Base-by-base conservation (phyloP, 1,140 invertebrate genomes). In the Aphelenchoides fujianensis region DNA sequence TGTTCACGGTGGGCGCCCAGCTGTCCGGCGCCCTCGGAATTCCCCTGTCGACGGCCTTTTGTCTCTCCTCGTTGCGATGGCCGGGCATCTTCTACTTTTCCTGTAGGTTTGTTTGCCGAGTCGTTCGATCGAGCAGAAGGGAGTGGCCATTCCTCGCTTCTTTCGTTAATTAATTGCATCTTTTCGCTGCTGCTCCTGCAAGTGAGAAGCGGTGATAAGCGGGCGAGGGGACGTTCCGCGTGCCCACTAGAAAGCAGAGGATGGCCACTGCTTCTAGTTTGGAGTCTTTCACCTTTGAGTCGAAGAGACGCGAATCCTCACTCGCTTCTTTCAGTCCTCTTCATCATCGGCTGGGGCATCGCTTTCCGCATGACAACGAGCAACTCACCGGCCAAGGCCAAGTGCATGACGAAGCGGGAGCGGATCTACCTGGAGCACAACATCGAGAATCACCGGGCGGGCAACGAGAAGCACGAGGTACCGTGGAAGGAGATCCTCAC, bases 11-110 rank as follows among this genome's bases (percentile, higher is more conserved):
- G 16, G 68, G 68, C 0, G 23, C n/a, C n/a, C 68, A 70, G 68
- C n/a, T 70, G 12, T n/a, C 68, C n/a, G 68, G 68, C n/a, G 68
- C 68, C 16, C 9, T 70, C 0, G 68, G 68, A 2, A n/a, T 72
- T 30, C 69, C 68, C 9, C 34, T 72, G n/a, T 70, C 68, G 28
- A 36, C 68, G 19, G 31, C 70, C n/a, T 70, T 70, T 69, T 70
- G 68, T 35, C 31, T 16, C n/a, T 73, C 69, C 31, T 35, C 23
- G 9, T 2, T 70, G 30, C 12, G 30, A 72, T 70, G 68, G 68
- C 68, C 68, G 1, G 68, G 68, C 7, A 35, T 72, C 7, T 70
- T 70, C 34, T 70, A 70, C 68, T 70, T 72, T 19, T 69, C n/a
- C 12, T 12, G 67, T 69, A 69, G 5, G 67, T 70, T 12, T 3